These are phyloP conservation scores for Chelonia mydas DNA, from an alignment of 2,797 vertebrate species.

Conservation along the genomic window DNA sequence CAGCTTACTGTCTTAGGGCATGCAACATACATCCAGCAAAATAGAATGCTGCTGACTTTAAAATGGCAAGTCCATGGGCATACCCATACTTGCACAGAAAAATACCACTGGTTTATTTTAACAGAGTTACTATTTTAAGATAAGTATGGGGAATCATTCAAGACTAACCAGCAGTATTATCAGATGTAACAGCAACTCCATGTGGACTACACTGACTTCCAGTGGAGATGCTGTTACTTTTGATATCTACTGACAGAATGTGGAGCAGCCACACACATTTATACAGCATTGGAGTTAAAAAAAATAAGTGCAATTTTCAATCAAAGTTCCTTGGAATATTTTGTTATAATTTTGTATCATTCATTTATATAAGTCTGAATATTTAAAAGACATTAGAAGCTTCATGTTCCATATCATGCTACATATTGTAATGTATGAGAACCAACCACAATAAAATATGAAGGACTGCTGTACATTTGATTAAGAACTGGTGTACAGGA, in stretches of 20 bases:
- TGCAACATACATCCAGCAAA: neutral
- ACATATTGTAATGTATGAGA: neutral
- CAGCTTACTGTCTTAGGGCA: neutral
- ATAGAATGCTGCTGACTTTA: neutral
- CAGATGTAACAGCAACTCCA: conserved; percentile 89
- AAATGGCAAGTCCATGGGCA: neutral
- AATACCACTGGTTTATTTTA: neutral
- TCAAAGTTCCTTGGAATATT: neutral
- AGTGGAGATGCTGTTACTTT: conserved; percentile 87
- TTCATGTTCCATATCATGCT: neutral
- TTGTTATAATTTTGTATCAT: neutral
- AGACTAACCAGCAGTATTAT: conserved; percentile 61
- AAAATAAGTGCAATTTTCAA: neutral
- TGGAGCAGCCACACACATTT: neutral
- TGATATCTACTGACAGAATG: conserved; percentile 76
- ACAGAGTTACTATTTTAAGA: fast-evolving
- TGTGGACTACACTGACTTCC: conserved; percentile 82
- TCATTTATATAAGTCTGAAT: neutral
- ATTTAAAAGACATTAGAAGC: neutral
- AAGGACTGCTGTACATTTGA: neutral
- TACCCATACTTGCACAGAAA: neutral
- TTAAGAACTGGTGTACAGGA: conserved; percentile 74
- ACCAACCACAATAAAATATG: neutral
- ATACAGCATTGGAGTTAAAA: neutral
- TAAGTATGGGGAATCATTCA: neutral